Base-by-base conservation (phyloP, 1,140 invertebrate species). In the Sitophilus oryzae region DNA sequence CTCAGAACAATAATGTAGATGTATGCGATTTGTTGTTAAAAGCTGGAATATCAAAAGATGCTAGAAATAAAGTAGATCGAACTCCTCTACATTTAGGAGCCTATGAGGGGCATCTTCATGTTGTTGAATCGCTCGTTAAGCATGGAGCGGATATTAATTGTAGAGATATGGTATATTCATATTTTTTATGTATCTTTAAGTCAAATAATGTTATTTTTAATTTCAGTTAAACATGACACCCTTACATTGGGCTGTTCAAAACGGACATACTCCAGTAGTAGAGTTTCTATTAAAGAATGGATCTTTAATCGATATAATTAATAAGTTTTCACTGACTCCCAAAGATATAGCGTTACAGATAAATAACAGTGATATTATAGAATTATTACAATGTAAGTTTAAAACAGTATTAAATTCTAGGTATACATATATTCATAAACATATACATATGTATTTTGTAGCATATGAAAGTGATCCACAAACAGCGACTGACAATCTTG, bases 231-330 rank as follows among this genome's bases (percentile, higher is more conserved):
- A 83, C 67, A 96, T 95, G 92, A 95, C 92, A 19, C 91, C 93
- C 21, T 75, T 97, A 18, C 93, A 96, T 76, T 96, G 93, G 93
- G 91, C 92, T 8, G 88, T 88, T 41, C 91, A 94, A 74, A 82
- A 86, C 60, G 81, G 83, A n/a, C 85, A 92, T 69, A 64, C 78
- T 22, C 77, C 79, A 40, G 82, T 85, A 35, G 85, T 88, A 22
- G 76, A 82, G 49, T 63, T 84, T 38, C 74, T 96, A 40, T 66
- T 96, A 2, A 77, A 81, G 47, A 73, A 82, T 64, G 88, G 89
- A 14, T 89, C 90, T 1, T 79, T 88, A 69, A 72, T 80, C 3
- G 74, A 76, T 53, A 70, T 76, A 42, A 71, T 75, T 36, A 91
- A 86, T 71, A 94, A 93, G 78, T 95, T 95, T 76, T 81, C 84